Percentiles rank a stretch among this genome's conserved stretches.
These are phyloP conservation scores for Carpatolechia fugitivella DNA, from an alignment of 2,888 invertebrate species.

Conservation along the genomic window DNA sequence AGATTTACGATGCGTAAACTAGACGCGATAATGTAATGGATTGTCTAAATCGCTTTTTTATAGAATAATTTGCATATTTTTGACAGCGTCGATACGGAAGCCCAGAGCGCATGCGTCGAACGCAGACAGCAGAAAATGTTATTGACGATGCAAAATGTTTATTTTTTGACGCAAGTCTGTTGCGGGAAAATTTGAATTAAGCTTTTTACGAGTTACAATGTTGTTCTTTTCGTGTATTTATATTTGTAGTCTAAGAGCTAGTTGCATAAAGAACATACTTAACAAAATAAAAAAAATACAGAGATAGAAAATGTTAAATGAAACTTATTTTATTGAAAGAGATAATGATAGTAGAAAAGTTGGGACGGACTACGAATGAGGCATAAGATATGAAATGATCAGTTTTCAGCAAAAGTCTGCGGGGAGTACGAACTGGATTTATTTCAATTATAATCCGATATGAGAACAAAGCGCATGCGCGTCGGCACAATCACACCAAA, in stretches of 20 bases:
- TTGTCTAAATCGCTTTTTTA: slow-evolving; percentile 63
- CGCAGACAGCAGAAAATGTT: slow-evolving; percentile 52
- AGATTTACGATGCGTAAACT: slow-evolving; percentile 40
- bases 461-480: slow-evolving; percentile 58
- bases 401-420: slow-evolving; percentile 53
- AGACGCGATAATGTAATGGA: slow-evolving; percentile 49
- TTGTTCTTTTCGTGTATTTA: background rate
- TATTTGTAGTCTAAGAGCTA: background rate
- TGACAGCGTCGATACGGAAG: slow-evolving; percentile 50
- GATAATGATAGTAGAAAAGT: background rate
- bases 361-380: slow-evolving; percentile 24
- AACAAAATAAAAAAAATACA: background rate
- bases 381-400: slow-evolving; percentile 58
- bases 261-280: background rate
- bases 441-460: slow-evolving; percentile 75
- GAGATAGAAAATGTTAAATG: background rate
- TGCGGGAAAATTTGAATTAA: slow-evolving; percentile 26
- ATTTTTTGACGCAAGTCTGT: slow-evolving; percentile 61
- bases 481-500: slow-evolving; percentile 51
- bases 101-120: slow-evolving; percentile 59
- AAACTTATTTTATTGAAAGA: background rate
- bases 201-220: background rate
- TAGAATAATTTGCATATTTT: slow-evolving; percentile 77
- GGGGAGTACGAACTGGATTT: slow-evolving; percentile 63
- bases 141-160: slow-evolving; percentile 78